Percentiles rank a stretch among this genome's conserved stretches.
Evolutionary conservation across 2,888 invertebrate species (phyloP).

Genomic region (Drosophila robusta): DNA sequence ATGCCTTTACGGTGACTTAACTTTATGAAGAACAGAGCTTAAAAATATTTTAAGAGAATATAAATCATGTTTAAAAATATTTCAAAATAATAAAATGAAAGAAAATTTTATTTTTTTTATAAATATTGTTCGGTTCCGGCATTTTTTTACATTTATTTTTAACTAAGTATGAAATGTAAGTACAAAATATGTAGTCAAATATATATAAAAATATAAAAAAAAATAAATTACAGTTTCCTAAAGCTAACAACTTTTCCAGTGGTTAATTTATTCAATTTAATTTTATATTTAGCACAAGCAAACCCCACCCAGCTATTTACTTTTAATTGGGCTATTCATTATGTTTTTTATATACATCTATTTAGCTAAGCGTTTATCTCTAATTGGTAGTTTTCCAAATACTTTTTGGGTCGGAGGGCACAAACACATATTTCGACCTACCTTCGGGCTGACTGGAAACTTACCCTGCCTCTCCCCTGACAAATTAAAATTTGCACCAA

Average conservation of each 20-base stretch:
- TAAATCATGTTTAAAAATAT: no score
- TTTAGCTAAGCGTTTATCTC: slow-evolving; percentile 17
- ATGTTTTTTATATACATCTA: slow-evolving; percentile 1
- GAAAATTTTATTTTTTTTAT: no score
- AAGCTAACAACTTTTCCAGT: neutral
- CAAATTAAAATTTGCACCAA: neutral
- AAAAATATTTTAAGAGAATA: no score
- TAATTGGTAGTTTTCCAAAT: slow-evolving; percentile 24
- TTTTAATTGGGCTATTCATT: slow-evolving; percentile 26
- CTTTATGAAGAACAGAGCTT: no score
- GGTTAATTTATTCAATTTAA: slow-evolving; percentile 2
- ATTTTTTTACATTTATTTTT: no score
- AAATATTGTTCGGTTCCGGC: no score
- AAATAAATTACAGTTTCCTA: neutral
- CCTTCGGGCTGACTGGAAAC: neutral
- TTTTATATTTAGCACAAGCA: slow-evolving; percentile 2
- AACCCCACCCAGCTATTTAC: neutral
- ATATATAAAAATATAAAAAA: no score
- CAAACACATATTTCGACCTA: slow-evolving; percentile 11
- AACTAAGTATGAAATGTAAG: no score
- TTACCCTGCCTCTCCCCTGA: neutral
- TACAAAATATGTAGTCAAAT: no score
- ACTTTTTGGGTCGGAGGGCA: neutral
- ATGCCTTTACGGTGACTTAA: no score
- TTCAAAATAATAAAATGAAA: no score